Percentiles rank a stretch among this genome's conserved stretches.
Conservation (phyloP, 2,888 invertebrate species). For the Leptinotarsa tumamoca region DNA sequence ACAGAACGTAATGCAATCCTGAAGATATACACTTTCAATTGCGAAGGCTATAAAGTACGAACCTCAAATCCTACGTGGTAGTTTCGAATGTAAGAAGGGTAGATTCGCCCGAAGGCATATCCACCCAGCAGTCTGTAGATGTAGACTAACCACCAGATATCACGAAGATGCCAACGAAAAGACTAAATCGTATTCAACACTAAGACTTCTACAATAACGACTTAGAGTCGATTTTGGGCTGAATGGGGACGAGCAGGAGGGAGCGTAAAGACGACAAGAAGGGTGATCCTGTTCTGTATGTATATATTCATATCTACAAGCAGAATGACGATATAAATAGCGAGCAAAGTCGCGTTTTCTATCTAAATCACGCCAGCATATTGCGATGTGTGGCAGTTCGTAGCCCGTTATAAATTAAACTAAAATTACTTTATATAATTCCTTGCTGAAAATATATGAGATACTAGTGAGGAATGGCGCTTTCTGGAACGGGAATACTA, state of each 20-base stretch:
- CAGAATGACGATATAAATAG: slow-evolving; percentile 66
- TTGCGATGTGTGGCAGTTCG: slow-evolving; percentile 59
- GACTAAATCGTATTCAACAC: not conserved
- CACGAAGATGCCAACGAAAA: not conserved
- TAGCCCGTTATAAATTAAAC: slow-evolving; percentile 62
- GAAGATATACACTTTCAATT: slow-evolving; percentile 40
- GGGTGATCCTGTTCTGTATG: slow-evolving; percentile 55
- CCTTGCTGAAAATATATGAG: slow-evolving; percentile 57
- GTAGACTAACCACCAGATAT: slow-evolving; percentile 16
- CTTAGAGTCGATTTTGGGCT: slow-evolving; percentile 10
- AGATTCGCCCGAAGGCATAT: slow-evolving; percentile 46
- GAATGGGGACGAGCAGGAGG: not conserved
- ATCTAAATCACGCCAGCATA: slow-evolving; percentile 65
- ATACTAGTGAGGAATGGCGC: slow-evolving; percentile 43
- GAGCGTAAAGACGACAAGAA: slow-evolving; percentile 21
- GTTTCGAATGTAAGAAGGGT: slow-evolving; percentile 40
- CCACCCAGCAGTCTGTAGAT: slow-evolving; percentile 49
- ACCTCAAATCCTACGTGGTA: slow-evolving; percentile 43
- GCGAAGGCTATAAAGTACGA: slow-evolving; percentile 45
- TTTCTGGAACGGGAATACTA: slow-evolving; percentile 47
- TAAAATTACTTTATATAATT: slow-evolving; percentile 62
- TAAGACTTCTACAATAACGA: not conserved
- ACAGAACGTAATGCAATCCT: slow-evolving; percentile 37
- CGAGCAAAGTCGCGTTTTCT: slow-evolving; percentile 64
- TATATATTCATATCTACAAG: slow-evolving; percentile 65